phyloP scores from a whole-genome alignment of 2,113 vertebrate genomes.

The Paratilapia polleni region DNA sequence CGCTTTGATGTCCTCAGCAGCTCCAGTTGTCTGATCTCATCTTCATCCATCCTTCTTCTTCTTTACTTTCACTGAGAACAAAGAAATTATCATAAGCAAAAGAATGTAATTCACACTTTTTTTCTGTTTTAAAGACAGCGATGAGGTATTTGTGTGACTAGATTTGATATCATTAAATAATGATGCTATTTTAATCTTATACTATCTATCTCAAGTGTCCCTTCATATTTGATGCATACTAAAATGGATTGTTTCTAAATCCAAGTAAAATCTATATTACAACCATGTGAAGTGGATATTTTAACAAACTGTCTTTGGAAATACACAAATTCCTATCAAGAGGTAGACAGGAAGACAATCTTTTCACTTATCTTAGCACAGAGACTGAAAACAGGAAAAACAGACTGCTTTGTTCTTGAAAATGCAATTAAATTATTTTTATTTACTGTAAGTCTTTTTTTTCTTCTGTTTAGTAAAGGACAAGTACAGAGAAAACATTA shows the following conservation, averaged over 20 bases:
- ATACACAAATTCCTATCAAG: not conserved
- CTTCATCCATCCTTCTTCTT: slow-evolving; percentile 13
- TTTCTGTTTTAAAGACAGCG: not conserved
- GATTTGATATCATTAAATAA: not conserved
- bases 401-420: not conserved
- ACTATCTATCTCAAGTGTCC: not conserved
- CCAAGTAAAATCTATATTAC: not conserved
- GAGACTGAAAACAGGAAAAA: not conserved
- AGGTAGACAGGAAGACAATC: not conserved
- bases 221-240: not conserved
- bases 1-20: slow-evolving; percentile 26
- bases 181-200: not conserved
- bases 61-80: slow-evolving; percentile 22
- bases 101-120: not conserved
- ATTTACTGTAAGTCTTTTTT: not conserved
- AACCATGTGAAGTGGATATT: not conserved
- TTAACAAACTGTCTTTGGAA: not conserved
- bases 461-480: not conserved
- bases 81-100: slow-evolving; percentile 11
- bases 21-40: slow-evolving; percentile 33
- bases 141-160: not conserved
- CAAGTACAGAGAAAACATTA: not conserved
- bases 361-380: not conserved
- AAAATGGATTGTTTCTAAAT: not conserved
- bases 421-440: not conserved